A percentile compares a stretch with the other conserved stretches of the same genome.
Conservation (phyloP, 1,140 invertebrate genomes). For the Physella acuta region DNA sequence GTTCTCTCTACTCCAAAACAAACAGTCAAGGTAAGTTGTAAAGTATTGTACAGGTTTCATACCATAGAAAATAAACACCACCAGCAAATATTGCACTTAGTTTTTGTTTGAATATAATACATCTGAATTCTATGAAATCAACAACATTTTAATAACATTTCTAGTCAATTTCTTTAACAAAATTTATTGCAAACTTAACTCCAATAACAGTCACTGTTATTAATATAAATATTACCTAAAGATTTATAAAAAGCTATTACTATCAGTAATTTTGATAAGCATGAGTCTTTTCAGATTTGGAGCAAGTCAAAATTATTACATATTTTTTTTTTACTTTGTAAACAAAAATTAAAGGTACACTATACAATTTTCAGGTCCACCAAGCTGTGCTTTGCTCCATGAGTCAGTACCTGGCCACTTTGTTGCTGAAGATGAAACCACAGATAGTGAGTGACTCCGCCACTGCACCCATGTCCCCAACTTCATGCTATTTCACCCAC, state of each 20-base stretch:
- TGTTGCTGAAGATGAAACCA: conserved; percentile 24
- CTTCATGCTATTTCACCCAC: not conserved
- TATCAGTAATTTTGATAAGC: no score
- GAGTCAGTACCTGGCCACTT: conserved; percentile 26
- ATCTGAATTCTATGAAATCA: no score
- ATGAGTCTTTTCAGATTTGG: no score
- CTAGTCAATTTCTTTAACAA: no score
- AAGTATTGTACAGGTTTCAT: not conserved
- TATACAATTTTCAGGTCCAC: conserved; percentile 21
- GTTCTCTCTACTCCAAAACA: conserved; percentile 26
- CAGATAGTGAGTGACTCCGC: not conserved
- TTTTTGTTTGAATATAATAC: not conserved
- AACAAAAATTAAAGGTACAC: conserved; percentile 19
- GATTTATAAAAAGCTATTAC: no score
- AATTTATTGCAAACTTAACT: no score
- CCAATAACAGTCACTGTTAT: no score
- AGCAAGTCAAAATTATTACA: conserved; percentile 29
- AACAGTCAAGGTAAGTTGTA: conserved; percentile 11
- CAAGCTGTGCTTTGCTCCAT: conserved; percentile 29
- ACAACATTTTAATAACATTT: no score
- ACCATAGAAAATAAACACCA: not conserved
- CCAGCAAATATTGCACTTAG: not conserved
- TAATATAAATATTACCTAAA: no score
- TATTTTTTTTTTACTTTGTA: conserved; percentile 24
- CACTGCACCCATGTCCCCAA: not conserved